Conservation (phyloP, 1,140 invertebrate genomes). For the Marisa cornuarietis region DNA sequence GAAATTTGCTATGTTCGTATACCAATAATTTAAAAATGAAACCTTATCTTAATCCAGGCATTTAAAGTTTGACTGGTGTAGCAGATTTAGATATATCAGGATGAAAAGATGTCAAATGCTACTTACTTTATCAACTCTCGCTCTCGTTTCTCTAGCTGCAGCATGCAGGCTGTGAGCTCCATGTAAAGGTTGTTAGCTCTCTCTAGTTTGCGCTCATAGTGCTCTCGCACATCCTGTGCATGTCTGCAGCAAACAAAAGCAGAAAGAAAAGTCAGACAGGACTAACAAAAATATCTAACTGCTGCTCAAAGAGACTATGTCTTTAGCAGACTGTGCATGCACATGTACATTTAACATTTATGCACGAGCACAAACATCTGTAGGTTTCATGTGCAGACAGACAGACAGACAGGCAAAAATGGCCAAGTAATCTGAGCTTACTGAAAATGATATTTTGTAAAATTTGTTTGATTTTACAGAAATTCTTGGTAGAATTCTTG, state of each 20-base stretch:
- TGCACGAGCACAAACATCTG: no score
- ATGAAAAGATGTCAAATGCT: background rate
- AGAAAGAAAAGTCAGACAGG: background rate
- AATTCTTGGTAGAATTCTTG: no score
- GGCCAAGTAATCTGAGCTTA: no score
- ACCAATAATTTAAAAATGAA: no score
- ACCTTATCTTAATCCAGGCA: background rate
- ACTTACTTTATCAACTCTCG: constrained; percentile 76
- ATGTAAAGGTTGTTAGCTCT: constrained; percentile 92
- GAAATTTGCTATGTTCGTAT: no score
- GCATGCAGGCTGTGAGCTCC: constrained; percentile 84
- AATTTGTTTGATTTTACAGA: no score
- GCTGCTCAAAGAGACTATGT: no score
- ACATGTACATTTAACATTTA: background rate
- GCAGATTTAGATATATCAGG: no score
- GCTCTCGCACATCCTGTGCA: constrained; percentile 88
- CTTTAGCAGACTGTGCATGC: background rate
- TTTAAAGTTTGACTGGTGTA: background rate
- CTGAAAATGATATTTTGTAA: no score
- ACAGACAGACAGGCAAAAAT: no score
- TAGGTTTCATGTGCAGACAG: no score
- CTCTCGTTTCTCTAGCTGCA: constrained; percentile 88
- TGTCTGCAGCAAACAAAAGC: constrained; percentile 46
- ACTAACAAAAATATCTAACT: no score
- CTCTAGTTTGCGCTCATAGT: constrained; percentile 91